phyloP scores from a whole-genome alignment of 2,888 invertebrate genomes.

The Brenthis ino region DNA sequence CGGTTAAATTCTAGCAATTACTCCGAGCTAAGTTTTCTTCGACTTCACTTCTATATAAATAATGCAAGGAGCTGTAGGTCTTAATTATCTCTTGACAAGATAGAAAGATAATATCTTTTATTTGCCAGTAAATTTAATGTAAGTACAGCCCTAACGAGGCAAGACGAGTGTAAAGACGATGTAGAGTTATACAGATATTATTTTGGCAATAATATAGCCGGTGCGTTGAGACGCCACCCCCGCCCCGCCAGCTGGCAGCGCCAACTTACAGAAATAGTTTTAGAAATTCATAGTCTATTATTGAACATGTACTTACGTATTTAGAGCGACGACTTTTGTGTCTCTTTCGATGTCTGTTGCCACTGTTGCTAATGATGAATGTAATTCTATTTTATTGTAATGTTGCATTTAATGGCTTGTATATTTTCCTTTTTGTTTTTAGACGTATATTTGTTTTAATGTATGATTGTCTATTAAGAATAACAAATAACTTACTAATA shows the following conservation, averaged over 20 bases:
- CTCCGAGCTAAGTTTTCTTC: constrained; percentile 21
- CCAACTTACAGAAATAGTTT: constrained; percentile 67
- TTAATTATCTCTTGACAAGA: constrained; percentile 24
- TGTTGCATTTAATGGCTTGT: constrained; percentile 11
- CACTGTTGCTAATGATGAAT: constrained; percentile 17
- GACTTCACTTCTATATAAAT: constrained; percentile 24
- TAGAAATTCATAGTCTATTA: constrained; percentile 72
- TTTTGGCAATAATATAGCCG: constrained; percentile 73
- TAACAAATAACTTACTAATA: neutral
- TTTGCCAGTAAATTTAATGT: constrained; percentile 22
- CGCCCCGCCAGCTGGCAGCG: constrained; percentile 56
- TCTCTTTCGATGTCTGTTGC: constrained; percentile 44
- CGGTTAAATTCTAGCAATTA: constrained; percentile 17
- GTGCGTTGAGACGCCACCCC: constrained; percentile 59
- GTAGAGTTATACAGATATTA: constrained; percentile 62
- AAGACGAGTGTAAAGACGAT: constrained; percentile 50
- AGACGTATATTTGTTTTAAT: neutral
- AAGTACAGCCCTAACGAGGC: constrained; percentile 48
- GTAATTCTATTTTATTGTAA: constrained; percentile 16
- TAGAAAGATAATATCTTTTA: constrained; percentile 20
- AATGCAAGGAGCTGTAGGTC: constrained; percentile 23
- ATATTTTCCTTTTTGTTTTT: constrained; percentile 1
- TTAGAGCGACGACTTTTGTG: constrained; percentile 59
- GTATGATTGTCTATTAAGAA: neutral
- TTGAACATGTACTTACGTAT: constrained; percentile 63